Percentiles rank a stretch among this genome's conserved stretches.
Conservation (phyloP, 2,888 invertebrate species). For the Ellobium chinense region DNA sequence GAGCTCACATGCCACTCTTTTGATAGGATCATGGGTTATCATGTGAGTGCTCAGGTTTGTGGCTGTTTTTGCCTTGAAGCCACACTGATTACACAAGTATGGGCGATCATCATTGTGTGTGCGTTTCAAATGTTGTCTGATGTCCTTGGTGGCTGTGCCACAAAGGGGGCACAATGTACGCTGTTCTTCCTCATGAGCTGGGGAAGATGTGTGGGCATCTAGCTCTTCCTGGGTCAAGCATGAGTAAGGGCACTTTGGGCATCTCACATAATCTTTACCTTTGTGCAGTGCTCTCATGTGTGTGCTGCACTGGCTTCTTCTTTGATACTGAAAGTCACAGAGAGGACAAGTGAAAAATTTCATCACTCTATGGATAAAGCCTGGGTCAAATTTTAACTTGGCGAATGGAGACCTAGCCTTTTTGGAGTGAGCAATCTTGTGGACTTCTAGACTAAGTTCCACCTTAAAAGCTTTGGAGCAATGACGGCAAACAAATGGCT, state of each 20-base stretch:
- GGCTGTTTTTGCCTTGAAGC: slow-evolving; percentile 35
- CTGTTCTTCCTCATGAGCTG: slow-evolving; percentile 35
- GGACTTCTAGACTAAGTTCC: slow-evolving; percentile 38
- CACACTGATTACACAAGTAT: slow-evolving; percentile 33
- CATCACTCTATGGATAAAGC: slow-evolving; percentile 24
- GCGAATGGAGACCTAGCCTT: not conserved
- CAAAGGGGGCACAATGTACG: slow-evolving; percentile 37
- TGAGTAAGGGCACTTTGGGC: slow-evolving; percentile 24
- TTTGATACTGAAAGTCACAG: slow-evolving; percentile 40
- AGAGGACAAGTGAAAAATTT: slow-evolving; percentile 32
- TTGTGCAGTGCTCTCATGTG: slow-evolving; percentile 32
- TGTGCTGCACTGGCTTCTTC: slow-evolving; percentile 10
- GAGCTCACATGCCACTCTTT: slow-evolving; percentile 20
- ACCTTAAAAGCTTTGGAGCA: slow-evolving; percentile 37
- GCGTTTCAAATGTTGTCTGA: slow-evolving; percentile 31
- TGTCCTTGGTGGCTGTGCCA: slow-evolving; percentile 39
- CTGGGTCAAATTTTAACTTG: slow-evolving; percentile 21
- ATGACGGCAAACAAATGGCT: slow-evolving; percentile 35
- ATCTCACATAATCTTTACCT: not conserved
- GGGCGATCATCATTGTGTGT: slow-evolving; percentile 41
- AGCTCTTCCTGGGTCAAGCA: slow-evolving; percentile 27
- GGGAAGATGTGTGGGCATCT: slow-evolving; percentile 15
- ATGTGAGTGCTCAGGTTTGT: slow-evolving; percentile 37
- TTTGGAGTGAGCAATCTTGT: slow-evolving; percentile 27
- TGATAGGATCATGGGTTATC: slow-evolving; percentile 34